A percentile compares a stretch with the other conserved stretches of the same genome.
These are phyloP conservation scores for Acromyrmex echinatior DNA, from an alignment of 1,140 invertebrate genomes.

Conservation along the genomic window DNA sequence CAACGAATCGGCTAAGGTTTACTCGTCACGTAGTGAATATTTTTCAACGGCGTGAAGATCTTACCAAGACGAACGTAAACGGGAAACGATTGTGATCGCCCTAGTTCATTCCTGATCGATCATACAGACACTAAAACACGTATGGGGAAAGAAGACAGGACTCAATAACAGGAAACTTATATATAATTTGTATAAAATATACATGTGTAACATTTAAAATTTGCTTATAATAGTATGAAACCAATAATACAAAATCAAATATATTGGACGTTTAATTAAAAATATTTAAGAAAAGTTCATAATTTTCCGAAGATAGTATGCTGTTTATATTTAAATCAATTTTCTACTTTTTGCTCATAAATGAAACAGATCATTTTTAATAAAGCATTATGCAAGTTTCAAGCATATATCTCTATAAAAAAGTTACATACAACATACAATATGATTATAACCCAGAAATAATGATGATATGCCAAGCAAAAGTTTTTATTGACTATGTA, in stretches of 20 bases:
- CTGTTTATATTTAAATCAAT: background rate
- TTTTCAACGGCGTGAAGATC: conserved; percentile 44
- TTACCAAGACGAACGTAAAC: conserved; percentile 43
- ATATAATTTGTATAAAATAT: background rate
- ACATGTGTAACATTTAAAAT: background rate
- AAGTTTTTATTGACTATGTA: conserved; percentile 28
- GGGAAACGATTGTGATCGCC: conserved; percentile 47
- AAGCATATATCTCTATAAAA: background rate
- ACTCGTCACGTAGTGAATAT: conserved; percentile 48
- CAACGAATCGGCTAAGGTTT: conserved; percentile 17
- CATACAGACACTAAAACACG: conserved; percentile 28
- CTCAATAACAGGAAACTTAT: background rate
- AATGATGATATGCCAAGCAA: conserved; percentile 2
- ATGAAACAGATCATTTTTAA: conserved; percentile 20
- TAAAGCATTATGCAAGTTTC: background rate
- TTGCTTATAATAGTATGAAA: background rate
- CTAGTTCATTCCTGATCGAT: conserved; percentile 47
- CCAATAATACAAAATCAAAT: background rate
- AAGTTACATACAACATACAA: background rate
- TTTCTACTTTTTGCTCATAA: background rate
- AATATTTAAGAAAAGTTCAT: background rate
- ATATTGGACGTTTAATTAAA: background rate
- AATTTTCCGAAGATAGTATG: background rate
- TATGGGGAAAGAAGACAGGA: background rate
- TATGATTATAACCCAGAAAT: conserved; percentile 6